phyloP scores from a whole-genome alignment of 2,113 vertebrate species.

The Neogobius melanostomus region DNA sequence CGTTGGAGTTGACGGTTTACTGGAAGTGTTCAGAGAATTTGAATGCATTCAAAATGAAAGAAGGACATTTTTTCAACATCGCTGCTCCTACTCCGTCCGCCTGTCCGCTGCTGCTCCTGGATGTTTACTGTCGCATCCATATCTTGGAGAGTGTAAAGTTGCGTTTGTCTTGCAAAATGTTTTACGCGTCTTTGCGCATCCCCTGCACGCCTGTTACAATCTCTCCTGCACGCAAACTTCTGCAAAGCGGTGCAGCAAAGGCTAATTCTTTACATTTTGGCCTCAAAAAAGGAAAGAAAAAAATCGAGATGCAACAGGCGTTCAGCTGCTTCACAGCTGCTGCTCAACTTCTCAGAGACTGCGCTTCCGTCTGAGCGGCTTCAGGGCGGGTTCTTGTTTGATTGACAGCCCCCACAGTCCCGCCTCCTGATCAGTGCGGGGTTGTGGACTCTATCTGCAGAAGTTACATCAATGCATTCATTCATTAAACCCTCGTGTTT shows the following conservation, averaged over 20 bases:
- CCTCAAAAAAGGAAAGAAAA: background rate
- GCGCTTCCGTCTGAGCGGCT: constrained; percentile 45
- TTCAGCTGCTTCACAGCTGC: constrained; percentile 49
- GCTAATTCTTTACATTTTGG: constrained; percentile 62
- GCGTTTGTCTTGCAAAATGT: constrained; percentile 27
- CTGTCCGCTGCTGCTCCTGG: background rate
- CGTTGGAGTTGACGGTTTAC: background rate
- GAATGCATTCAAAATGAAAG: constrained; percentile 5
- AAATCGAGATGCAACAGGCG: constrained; percentile 13
- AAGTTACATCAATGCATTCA: background rate
- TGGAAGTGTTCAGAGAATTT: constrained; percentile 12
- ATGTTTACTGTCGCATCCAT: constrained; percentile 33
- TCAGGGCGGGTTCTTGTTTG: constrained; percentile 49
- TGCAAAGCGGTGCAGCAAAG: constrained; percentile 36
- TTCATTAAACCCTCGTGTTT: background rate
- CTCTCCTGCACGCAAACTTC: constrained; percentile 47
- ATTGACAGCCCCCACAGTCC: constrained; percentile 55
- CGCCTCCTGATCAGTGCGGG: constrained; percentile 18
- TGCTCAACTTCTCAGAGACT: constrained; percentile 37
- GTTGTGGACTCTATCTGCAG: background rate
- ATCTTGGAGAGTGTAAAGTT: constrained; percentile 7
- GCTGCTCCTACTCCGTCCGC: constrained; percentile 11
- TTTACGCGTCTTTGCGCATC: constrained; percentile 13
- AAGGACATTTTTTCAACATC: background rate
- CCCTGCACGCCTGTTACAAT: background rate